Conservation (phyloP, 2,113 vertebrate genomes). For the Otus sunia region DNA sequence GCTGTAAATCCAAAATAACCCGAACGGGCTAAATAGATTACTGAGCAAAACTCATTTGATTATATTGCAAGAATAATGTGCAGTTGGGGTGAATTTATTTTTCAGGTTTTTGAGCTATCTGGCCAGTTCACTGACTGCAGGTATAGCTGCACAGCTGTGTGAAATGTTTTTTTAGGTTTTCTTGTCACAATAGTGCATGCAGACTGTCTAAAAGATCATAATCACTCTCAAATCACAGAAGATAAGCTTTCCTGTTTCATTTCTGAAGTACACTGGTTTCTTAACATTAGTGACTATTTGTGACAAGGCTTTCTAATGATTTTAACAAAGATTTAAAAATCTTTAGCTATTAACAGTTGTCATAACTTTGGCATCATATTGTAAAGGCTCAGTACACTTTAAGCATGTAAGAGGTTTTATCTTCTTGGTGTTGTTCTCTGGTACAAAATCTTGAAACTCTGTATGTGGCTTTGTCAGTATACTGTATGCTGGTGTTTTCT, state of each 20-base stretch:
- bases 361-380: background rate
- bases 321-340: background rate
- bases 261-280: background rate
- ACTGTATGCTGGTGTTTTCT: background rate
- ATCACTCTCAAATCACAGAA: background rate
- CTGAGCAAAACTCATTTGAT: slow-evolving; percentile 2
- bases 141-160: background rate
- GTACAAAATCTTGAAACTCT: background rate
- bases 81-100: background rate
- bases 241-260: background rate
- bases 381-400: background rate
- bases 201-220: background rate
- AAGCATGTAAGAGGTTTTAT: background rate
- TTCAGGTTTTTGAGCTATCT: background rate
- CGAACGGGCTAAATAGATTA: background rate
- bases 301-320: background rate
- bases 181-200: background rate
- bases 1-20: slow-evolving; percentile 39
- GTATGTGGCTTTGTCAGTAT: background rate
- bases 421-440: background rate
- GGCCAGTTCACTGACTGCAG: background rate
- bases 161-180: background rate
- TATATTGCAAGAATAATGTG: background rate
- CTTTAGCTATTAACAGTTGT: background rate
- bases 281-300: background rate